Base-by-base conservation (phyloP, 2,888 invertebrate genomes). In the Diaprepes abbreviatus region DNA sequence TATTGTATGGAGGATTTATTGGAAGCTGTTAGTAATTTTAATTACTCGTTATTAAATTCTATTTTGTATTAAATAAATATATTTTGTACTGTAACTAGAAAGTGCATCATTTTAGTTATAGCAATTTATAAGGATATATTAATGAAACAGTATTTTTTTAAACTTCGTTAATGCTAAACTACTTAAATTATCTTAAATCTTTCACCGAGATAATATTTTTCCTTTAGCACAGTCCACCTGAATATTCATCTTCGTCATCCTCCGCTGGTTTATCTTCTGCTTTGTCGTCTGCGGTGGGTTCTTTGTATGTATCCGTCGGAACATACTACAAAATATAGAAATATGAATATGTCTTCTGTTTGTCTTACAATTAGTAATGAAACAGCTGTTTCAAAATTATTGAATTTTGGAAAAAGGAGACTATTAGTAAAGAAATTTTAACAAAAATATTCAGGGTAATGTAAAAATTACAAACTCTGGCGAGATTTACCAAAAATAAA, bases 141-240 rank as follows among this genome's bases (percentile, higher is more conserved):
- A n/a, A n/a, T n/a, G 21, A 7, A 43, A 43, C 12, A 12, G 3
- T 24, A 45, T n/a, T 12, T 45, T 21, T n/a, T 9, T 10, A 45
- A n/a, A n/a, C 0, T 28, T 48, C 24, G 7, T 17, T 19, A 43
- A 21, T 12, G 5, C 24, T 43, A 43, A 28, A 43, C 12, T 40
- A 59, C 17, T 19, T 36, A n/a, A 31, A 28, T 4, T 24, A 24
- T 28, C 2, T 33, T 36, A 5, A 50, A 33, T 17, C 10, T 55
- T 55, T n/a, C 21, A 14, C 55, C 9, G 14, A 14, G 16, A 24
- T 4, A 31, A 1, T 19, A 1, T 48, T 21, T 28, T 48, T 17
- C n/a, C n/a, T 48, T 17, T 79, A 81, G 74, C 80, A 80, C 58
- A 81, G 72, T 52, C 79, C 79, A 33, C 77, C 80, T 31, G 75